phyloP scores from a whole-genome alignment of 1,140 invertebrate species.

The Odontomachus brunneus region DNA sequence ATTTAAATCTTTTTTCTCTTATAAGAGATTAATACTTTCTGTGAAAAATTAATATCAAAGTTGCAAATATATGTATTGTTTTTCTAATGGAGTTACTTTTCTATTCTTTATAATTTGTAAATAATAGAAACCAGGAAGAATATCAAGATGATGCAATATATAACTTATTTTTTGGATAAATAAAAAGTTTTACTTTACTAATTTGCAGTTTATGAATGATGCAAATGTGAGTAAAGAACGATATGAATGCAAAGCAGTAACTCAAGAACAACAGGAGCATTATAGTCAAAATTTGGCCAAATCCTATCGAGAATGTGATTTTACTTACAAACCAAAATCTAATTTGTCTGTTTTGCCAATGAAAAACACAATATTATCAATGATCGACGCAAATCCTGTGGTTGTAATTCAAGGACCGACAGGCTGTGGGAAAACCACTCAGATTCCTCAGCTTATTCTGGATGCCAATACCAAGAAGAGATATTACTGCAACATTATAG shows the following conservation, averaged over 20 bases:
- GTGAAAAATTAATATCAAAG: background rate
- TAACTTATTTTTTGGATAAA: constrained; percentile 20
- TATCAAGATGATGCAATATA: background rate
- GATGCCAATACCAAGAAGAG: constrained; percentile 88
- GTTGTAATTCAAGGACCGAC: constrained; percentile 96
- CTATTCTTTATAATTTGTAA: too few species aligned
- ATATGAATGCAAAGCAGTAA: constrained; percentile 69
- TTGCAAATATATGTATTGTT: background rate
- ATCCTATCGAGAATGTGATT: constrained; percentile 79
- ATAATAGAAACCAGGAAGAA: background rate
- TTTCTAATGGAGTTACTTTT: background rate
- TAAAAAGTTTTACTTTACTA: background rate
- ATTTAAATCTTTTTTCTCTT: background rate
- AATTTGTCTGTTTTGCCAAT: constrained; percentile 69
- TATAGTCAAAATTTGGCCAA: constrained; percentile 71
- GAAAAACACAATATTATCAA: constrained; percentile 86
- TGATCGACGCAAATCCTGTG: constrained; percentile 89
- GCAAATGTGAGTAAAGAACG: background rate
- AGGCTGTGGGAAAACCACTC: constrained; percentile 92
- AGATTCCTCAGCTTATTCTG: constrained; percentile 95
- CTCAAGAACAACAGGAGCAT: constrained; percentile 70
- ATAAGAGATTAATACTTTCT: background rate
- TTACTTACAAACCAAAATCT: constrained; percentile 70
- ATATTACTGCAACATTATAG: constrained; percentile 91
- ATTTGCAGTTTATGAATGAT: constrained; percentile 48